Conservation (phyloP, 2,797 vertebrate genomes). For the Limnodromus scolopaceus region DNA sequence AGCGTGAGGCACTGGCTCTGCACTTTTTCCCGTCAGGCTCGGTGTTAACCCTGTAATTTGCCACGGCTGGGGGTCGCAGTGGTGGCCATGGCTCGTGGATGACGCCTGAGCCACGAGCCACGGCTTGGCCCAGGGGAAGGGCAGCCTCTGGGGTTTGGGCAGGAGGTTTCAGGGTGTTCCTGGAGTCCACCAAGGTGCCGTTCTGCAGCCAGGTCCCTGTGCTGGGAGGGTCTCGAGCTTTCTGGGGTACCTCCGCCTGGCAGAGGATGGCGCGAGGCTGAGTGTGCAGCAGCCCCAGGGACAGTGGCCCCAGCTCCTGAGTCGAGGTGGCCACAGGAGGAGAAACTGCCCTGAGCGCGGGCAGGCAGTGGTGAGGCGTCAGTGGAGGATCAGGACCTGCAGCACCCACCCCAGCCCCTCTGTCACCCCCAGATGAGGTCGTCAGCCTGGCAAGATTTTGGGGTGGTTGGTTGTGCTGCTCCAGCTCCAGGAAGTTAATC, state of each 20-base stretch:
- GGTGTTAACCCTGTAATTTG: not conserved
- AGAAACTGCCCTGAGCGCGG: not conserved
- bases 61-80: not conserved
- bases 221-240: not conserved
- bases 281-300: not conserved
- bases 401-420: not conserved
- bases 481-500: not conserved
- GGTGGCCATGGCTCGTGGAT: rapidly evolving
- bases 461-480: not conserved
- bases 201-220: rapidly evolving
- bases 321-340: not conserved
- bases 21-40: not conserved
- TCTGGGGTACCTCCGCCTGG: not conserved
- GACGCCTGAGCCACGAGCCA: not conserved
- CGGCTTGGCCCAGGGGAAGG: not conserved
- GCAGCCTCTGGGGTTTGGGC: rapidly evolving
- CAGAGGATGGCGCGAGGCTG: rapidly evolving
- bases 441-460: not conserved
- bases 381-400: not conserved
- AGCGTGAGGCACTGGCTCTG: rapidly evolving
- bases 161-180: not conserved
- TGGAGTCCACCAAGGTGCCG: not conserved
- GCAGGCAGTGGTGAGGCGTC: rapidly evolving
- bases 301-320: not conserved
- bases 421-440: rapidly evolving